Percentiles rank a stretch among this genome's conserved stretches.
Evolutionary conservation across 2,888 invertebrate species (phyloP).

Genomic region (Chaetogeoica ovagalla): DNA sequence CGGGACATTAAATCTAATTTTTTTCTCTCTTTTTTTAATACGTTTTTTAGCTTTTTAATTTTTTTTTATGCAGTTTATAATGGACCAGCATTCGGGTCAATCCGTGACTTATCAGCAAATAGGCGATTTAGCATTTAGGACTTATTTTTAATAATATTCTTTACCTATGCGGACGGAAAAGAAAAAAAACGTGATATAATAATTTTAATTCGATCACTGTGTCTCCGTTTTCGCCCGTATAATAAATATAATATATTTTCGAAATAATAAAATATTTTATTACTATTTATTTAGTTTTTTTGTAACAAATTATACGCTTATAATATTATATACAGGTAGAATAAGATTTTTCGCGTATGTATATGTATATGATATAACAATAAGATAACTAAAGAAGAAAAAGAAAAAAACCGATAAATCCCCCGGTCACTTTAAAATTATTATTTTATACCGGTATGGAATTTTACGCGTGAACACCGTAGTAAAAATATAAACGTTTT

Average conservation of each 20-base stretch:
- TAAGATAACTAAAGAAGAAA: no score
- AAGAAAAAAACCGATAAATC: no score
- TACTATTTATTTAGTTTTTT: conserved; percentile 18
- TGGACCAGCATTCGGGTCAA: conserved; percentile 40
- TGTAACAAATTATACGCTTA: neutral
- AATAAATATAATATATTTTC: neutral
- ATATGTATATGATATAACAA: no score
- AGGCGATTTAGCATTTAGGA: conserved; percentile 6
- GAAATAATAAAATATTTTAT: neutral
- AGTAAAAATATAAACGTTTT: conserved; percentile 10
- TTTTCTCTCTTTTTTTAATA: neutral
- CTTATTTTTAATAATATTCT: neutral
- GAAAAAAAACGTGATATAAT: conserved; percentile 10
- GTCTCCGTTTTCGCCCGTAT: neutral
- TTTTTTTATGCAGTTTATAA: conserved; percentile 17
- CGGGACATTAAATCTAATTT: no score
- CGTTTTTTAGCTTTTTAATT: neutral
- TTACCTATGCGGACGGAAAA: neutral
- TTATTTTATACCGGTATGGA: no score
- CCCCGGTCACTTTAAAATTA: no score
- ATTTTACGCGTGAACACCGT: no score
- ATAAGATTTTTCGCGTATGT: neutral
- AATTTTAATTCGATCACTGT: neutral
- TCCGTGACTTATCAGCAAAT: conserved; percentile 48
- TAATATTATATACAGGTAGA: neutral